These are phyloP conservation scores for Microctonus aethiopoides DNA, from an alignment of 2,888 invertebrate genomes.

Conservation along the genomic window DNA sequence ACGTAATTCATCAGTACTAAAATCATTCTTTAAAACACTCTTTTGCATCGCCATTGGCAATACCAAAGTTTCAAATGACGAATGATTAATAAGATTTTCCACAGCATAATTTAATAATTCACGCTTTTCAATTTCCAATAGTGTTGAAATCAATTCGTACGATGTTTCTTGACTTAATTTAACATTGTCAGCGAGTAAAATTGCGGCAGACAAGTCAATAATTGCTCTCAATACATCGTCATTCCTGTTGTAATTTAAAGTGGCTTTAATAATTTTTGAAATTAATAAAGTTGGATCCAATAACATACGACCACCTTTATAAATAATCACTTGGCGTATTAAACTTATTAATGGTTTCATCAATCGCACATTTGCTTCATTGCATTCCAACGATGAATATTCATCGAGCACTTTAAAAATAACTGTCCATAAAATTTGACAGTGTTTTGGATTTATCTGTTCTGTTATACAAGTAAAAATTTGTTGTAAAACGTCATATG, in stretches of 20 bases:
- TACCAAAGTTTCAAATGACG: constrained; percentile 79
- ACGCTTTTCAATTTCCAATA: constrained; percentile 71
- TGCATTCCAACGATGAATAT: constrained; percentile 58
- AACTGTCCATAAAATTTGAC: constrained; percentile 75
- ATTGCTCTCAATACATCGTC: constrained; percentile 45
- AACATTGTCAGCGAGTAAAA: constrained; percentile 69
- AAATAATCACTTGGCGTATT: constrained; percentile 71
- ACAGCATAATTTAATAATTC: constrained; percentile 75
- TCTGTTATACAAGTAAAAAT: constrained; percentile 74
- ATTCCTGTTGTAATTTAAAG: constrained; percentile 47
- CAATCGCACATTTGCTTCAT: constrained; percentile 46
- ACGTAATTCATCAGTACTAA: constrained; percentile 71
- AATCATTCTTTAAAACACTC: constrained; percentile 68
- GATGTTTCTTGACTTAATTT: constrained; percentile 80
- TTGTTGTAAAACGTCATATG: constrained; percentile 76
- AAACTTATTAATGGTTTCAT: constrained; percentile 69
- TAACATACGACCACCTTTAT: constrained; percentile 75
- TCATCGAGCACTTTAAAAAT: constrained; percentile 64
- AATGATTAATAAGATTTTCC: constrained; percentile 74
- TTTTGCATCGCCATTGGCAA: constrained; percentile 76
- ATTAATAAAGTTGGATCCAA: constrained; percentile 73
- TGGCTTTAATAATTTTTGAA: constrained; percentile 58
- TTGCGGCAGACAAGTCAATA: constrained; percentile 49
- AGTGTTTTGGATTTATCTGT: constrained; percentile 74
- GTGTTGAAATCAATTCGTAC: constrained; percentile 75